Conservation (phyloP, 2,888 invertebrate genomes). For the Temnothorax rugatulus region DNA sequence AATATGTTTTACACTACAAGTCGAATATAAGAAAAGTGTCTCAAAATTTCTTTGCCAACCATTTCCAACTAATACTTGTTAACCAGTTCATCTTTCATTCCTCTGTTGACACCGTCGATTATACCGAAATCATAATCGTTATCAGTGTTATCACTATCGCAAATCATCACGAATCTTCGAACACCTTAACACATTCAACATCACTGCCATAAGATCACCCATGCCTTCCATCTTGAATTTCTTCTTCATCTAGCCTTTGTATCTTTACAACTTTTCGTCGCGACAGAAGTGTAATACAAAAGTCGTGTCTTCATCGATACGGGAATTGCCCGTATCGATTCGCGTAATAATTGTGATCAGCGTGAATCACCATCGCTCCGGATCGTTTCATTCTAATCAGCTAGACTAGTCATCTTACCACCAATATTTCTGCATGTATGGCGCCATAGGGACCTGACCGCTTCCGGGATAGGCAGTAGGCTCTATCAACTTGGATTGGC, state of each 20-base stretch:
- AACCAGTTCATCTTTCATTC: background rate
- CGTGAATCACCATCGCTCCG: background rate
- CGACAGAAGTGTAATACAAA: background rate
- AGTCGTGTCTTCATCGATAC: background rate
- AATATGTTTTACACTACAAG: background rate
- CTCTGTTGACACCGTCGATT: background rate
- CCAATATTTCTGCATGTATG: constrained; percentile 85
- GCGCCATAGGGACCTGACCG: constrained; percentile 83
- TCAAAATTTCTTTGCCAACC: background rate
- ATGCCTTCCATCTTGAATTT: constrained; percentile 7
- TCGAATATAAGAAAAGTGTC: background rate
- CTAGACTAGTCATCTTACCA: constrained; percentile 85
- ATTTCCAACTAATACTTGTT: background rate
- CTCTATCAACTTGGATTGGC: constrained; percentile 87
- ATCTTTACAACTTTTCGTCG: background rate
- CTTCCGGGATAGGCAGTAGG: constrained; percentile 75
- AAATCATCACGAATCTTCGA: constrained; percentile 6
- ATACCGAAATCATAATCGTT: background rate
- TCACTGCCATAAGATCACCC: background rate
- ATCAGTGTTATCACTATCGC: background rate
- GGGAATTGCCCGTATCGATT: background rate
- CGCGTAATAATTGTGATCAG: background rate
- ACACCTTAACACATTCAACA: background rate
- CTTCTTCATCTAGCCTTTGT: background rate
- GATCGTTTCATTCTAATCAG: background rate